These are phyloP conservation scores for Apis laboriosa DNA, from an alignment of 1,140 invertebrate genomes.

Conservation along the genomic window DNA sequence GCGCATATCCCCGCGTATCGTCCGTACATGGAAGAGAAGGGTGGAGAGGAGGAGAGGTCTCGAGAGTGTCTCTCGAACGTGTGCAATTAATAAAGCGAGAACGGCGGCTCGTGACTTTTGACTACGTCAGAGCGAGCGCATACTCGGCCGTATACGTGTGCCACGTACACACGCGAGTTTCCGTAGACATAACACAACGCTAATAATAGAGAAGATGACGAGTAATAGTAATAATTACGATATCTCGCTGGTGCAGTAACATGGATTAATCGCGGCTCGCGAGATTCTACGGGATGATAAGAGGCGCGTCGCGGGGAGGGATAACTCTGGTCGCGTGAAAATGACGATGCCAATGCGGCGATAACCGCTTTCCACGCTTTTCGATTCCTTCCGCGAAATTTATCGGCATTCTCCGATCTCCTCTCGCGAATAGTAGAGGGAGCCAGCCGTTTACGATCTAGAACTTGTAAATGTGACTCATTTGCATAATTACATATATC, in stretches of 20 bases:
- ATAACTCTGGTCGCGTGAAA: neutral
- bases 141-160: too few species aligned
- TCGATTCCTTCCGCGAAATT: neutral
- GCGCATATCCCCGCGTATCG: too few species aligned
- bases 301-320: neutral
- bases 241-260: constrained; percentile 13
- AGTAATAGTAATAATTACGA: constrained; percentile 51
- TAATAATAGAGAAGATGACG: constrained; percentile 61
- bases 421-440: too few species aligned
- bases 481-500: neutral
- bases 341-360: constrained; percentile 5
- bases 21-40: too few species aligned
- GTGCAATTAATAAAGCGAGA: constrained; percentile 45
- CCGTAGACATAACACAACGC: constrained; percentile 34
- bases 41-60: neutral
- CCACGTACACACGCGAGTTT: neutral
- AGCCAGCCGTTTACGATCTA: too few species aligned
- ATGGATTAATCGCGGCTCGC: constrained; percentile 33
- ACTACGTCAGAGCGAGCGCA: constrained; percentile 7
- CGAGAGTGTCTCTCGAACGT: neutral
- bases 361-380: neutral
- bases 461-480: neutral
- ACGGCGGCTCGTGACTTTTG: constrained; percentile 31
- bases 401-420: too few species aligned
- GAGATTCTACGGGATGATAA: constrained; percentile 23